Percentiles rank a stretch among this genome's conserved stretches.
Conservation (phyloP, 92 coral and sea anemone genomes). For the Phenganax stokvisi region DNA sequence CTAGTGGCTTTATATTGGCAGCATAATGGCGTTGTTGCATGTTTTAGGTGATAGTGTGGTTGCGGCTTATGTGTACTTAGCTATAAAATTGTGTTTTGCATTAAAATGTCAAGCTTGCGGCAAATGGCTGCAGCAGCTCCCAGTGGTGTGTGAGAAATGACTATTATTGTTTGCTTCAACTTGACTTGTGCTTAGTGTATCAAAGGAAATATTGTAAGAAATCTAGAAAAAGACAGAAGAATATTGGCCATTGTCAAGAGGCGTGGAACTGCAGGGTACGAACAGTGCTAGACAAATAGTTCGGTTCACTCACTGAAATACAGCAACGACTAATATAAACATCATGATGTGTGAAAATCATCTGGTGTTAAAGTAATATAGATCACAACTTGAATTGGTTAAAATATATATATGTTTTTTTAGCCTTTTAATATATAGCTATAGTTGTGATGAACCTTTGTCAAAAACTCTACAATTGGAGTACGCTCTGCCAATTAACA, state of each 20-base stretch:
- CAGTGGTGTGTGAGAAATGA: too few relatives aligned
- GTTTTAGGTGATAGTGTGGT: too few relatives aligned
- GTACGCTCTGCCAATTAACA: slow-evolving; percentile 29
- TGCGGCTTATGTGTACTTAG: too few relatives aligned
- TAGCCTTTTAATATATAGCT: slow-evolving; percentile 29
- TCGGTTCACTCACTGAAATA: too few relatives aligned
- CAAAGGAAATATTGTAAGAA: slow-evolving; percentile 32
- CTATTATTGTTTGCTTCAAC: background rate
- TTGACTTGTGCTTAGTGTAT: slow-evolving; percentile 6
- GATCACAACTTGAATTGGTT: background rate
- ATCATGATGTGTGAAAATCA: too few relatives aligned
- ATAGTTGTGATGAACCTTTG: slow-evolving; percentile 17
- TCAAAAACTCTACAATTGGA: slow-evolving; percentile 14
- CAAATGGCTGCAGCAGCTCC: too few relatives aligned
- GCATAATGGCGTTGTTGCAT: too few relatives aligned
- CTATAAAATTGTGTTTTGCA: too few relatives aligned
- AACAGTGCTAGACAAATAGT: too few relatives aligned
- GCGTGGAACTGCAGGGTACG: slow-evolving; percentile 17
- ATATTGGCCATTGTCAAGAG: slow-evolving; percentile 20
- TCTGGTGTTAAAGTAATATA: background rate
- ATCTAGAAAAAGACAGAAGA: slow-evolving; percentile 28
- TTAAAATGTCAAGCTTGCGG: too few relatives aligned
- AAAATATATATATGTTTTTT: background rate
- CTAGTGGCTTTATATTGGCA: too few relatives aligned
- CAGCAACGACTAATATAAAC: too few relatives aligned